Percentiles rank a stretch among this genome's conserved stretches.
These are phyloP conservation scores for Cacoxenus indagator DNA, from an alignment of 2,888 invertebrate species.

Conservation along the genomic window DNA sequence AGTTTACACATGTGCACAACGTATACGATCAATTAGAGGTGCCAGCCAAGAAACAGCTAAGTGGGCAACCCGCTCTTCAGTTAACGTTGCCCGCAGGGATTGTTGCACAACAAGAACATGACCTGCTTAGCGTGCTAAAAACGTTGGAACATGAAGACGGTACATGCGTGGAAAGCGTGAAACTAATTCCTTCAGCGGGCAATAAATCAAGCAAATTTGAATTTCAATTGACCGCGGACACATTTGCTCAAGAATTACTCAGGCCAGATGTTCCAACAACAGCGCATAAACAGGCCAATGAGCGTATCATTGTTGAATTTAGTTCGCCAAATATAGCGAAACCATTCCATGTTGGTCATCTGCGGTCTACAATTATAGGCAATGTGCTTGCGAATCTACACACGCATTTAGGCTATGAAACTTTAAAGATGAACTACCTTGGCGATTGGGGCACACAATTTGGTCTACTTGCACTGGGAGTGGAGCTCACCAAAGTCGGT, in stretches of 20 bases:
- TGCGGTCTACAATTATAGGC: conserved; percentile 96
- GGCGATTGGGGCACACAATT: conserved; percentile 99
- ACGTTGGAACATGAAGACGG: conserved; percentile 36
- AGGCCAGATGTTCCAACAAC: conserved; percentile 21
- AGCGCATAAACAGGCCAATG: background rate
- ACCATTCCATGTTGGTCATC: conserved; percentile 97
- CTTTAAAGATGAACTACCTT: conserved; percentile 89
- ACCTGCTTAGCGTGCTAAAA: conserved; percentile 44
- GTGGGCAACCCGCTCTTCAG: conserved; percentile 48
- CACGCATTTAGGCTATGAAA: conserved; percentile 79
- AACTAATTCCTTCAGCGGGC: conserved; percentile 40
- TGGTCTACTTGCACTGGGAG: conserved; percentile 81
- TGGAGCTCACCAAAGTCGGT: conserved; percentile 76
- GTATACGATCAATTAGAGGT: conserved; percentile 56
- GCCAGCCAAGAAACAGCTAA: conserved; percentile 44
- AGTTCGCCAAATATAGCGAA: conserved; percentile 99
- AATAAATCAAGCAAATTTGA: conserved; percentile 47
- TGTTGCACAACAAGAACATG: conserved; percentile 54
- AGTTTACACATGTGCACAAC: conserved; percentile 51
- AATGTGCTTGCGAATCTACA: conserved; percentile 89
- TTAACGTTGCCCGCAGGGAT: conserved; percentile 47
- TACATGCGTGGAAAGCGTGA: conserved; percentile 46
- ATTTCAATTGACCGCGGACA: conserved; percentile 51
- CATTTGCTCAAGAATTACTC: conserved; percentile 53
- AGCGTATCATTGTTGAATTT: conserved; percentile 80